Conservation (phyloP, 30 jellyfish, hydroid and myxozoan genomes). For the Sanderia malayensis region DNA sequence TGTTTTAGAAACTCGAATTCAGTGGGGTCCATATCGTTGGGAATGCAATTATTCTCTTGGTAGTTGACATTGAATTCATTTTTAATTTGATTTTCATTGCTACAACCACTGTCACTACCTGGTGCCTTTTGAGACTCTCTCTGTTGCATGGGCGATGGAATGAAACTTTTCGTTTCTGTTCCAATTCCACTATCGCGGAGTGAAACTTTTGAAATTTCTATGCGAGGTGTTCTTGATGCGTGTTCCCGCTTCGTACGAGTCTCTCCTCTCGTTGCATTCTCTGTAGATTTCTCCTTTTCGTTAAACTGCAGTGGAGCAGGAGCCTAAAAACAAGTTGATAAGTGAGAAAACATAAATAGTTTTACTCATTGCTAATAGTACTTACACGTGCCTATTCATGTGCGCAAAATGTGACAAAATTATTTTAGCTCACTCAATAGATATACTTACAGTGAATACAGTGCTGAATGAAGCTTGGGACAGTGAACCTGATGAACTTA, state of each 20-base stretch:
- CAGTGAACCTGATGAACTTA: not conserved
- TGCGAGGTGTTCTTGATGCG: constrained; percentile 26
- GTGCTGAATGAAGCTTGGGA: not conserved
- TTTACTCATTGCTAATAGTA: too few species aligned
- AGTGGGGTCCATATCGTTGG: constrained; percentile 76
- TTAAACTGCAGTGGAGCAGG: too few species aligned
- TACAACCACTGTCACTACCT: constrained; percentile 30
- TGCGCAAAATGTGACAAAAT: too few species aligned
- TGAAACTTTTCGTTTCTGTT: constrained; percentile 23
- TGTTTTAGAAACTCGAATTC: constrained; percentile 77
- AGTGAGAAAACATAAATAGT: too few species aligned
- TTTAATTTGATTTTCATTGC: constrained; percentile 34
- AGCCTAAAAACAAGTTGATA: too few species aligned
- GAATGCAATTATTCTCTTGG: not conserved
- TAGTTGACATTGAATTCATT: not conserved
- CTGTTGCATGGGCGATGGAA: constrained; percentile 4
- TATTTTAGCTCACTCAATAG: too few species aligned
- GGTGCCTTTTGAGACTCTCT: not conserved
- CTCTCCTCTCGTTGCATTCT: too few species aligned
- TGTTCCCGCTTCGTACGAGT: too few species aligned
- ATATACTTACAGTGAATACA: not conserved
- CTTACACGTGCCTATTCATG: too few species aligned
- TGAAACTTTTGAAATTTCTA: constrained; percentile 16
- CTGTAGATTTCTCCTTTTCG: too few species aligned
- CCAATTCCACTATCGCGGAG: constrained; percentile 70